Conservation (phyloP, 2,113 vertebrate genomes). For the Capreolus pygargus region DNA sequence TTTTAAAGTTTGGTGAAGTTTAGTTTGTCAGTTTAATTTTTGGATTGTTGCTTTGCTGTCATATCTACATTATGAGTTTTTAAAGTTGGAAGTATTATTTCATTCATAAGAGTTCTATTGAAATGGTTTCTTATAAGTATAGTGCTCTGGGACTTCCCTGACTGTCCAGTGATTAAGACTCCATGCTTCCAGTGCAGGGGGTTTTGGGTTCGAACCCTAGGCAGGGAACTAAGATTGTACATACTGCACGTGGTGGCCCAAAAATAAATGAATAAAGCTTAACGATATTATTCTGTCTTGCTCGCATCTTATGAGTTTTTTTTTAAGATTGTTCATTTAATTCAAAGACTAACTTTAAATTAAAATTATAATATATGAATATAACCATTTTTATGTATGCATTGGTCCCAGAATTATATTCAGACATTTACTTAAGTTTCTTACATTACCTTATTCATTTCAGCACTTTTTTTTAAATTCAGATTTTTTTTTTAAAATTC, state of each 20-base stretch:
- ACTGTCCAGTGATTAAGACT: background rate
- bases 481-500: slow-evolving; percentile 52
- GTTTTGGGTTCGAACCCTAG: background rate
- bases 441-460: slow-evolving; percentile 44
- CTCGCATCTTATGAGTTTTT: background rate
- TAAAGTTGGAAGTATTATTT: slow-evolving; percentile 13
- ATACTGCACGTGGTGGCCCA: background rate
- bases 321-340: slow-evolving; percentile 34
- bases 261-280: background rate
- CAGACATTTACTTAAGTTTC: slow-evolving; percentile 49
- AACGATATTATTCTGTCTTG: background rate
- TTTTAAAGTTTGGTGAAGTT: background rate
- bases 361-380: slow-evolving; percentile 11
- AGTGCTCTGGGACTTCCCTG: background rate
- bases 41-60: background rate
- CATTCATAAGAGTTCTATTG: background rate
- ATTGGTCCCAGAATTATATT: background rate
- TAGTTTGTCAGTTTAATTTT: background rate
- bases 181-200: background rate
- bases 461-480: background rate
- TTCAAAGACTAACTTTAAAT: background rate
- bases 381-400: background rate
- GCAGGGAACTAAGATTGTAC: background rate
- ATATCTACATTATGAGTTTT: background rate
- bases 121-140: background rate